phyloP scores from a whole-genome alignment of 2,113 vertebrate species.

The Gnathonemus echidnorhynchus region DNA sequence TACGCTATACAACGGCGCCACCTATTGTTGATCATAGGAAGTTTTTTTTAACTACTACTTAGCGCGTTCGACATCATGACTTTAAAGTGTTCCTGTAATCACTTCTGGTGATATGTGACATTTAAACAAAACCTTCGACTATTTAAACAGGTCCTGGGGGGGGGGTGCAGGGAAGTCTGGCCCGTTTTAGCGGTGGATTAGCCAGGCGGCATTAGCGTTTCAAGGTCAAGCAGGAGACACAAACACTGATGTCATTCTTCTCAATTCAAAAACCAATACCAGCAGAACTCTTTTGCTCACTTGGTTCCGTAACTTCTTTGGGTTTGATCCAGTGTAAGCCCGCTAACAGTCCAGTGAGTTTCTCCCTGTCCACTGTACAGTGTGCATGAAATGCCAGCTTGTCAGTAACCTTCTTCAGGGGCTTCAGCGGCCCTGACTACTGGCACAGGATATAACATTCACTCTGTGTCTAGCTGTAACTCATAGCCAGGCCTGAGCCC shows the following conservation, averaged over 20 bases:
- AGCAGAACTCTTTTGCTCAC: neutral
- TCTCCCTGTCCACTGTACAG: neutral
- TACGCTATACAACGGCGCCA: constrained; percentile 28
- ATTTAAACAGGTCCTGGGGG: neutral
- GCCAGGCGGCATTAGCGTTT: neutral
- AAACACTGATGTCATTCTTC: neutral
- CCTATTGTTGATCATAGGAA: constrained; percentile 23
- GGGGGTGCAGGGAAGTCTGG: neutral
- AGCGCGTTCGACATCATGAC: neutral
- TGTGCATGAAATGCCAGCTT: neutral
- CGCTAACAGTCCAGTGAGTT: neutral
- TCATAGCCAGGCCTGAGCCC: neutral
- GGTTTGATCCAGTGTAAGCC: neutral
- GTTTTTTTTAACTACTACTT: neutral
- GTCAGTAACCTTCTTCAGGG: neutral
- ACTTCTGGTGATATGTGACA: neutral
- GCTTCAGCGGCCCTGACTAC: neutral
- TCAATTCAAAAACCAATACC: neutral
- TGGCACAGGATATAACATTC: neutral
- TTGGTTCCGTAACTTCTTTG: neutral
- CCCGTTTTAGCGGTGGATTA: neutral
- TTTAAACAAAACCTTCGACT: neutral
- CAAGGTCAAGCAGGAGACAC: neutral
- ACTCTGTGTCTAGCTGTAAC: neutral
- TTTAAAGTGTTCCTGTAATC: neutral